Base-by-base conservation (phyloP, 1,140 invertebrate species). In the Linepithema humile region DNA sequence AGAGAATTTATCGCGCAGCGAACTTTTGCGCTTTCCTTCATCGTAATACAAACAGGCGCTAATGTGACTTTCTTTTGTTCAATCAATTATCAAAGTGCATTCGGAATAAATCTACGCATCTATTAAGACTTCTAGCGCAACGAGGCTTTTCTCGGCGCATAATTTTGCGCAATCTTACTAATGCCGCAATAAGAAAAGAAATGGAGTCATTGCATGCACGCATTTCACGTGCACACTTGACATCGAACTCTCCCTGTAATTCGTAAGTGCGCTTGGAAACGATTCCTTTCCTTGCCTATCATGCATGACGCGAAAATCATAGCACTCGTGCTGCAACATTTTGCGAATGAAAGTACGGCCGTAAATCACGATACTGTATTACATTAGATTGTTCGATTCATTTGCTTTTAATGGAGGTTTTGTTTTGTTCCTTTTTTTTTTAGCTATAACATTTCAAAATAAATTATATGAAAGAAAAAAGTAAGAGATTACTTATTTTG, bases 141-240 rank as follows among this genome's bases (percentile, higher is more conserved):
- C 4, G 12, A 50, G 9, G 2, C 4, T 53, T 78, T 78, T 3
- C 20, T 17, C 15, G 6, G 15, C 17, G 45, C 6, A 64, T 64
- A 35, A 55, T 40, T 78, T 69, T 78, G n/a, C 32, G 62, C 35
- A 78, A 55, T 53, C 20, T 69, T 29, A 32, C 43, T 75, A 48
- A 67, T 67, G 23, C 23, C 35, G 23, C 23, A 59, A 75, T 45
- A 35, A 64, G 3, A 82, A 59, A 59, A 59, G 38, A 57, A 70
- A 59, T 82, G 23, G 32, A 82, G 20, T 59, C 55, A 57, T 82
- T 82, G 43, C 40, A 17, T 82, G 53, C 67, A 57, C 17, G n/a
- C 65, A 43, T 82, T 82, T 82, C 32, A 75, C 69, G n/a, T 82
- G 38, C 69, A 59, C 69, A 82, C 69, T 73, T 78, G 75, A 78